A percentile compares a stretch with the other conserved stretches of the same genome.
phyloP scores from a whole-genome alignment of 2,888 invertebrate species.

The Deroplatys truncata region DNA sequence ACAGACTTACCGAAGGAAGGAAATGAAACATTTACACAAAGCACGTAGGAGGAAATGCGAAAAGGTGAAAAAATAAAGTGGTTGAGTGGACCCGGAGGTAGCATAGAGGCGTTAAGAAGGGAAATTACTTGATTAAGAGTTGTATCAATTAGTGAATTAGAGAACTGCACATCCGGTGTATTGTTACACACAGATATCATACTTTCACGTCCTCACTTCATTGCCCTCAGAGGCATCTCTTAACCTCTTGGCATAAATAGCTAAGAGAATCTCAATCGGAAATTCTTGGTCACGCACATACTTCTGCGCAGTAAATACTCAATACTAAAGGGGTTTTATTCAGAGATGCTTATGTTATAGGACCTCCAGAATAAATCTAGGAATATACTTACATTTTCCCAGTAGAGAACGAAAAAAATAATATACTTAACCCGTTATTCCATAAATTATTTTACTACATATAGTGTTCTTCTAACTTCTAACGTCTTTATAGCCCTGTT shows the following conservation, averaged over 20 bases:
- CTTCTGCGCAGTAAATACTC: not conserved
- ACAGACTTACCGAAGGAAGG: not conserved
- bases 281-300: not conserved
- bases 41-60: not conserved
- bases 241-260: not conserved
- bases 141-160: not conserved
- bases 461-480: too few species aligned
- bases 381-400: too few species aligned
- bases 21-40: not conserved
- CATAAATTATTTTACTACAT: too few species aligned
- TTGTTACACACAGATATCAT: not conserved
- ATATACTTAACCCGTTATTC: too few species aligned
- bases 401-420: too few species aligned
- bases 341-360: too few species aligned
- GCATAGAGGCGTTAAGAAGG: not conserved
- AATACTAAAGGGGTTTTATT: too few species aligned
- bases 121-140: not conserved
- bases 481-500: too few species aligned
- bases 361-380: too few species aligned
- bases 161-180: not conserved
- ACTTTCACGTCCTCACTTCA: not conserved
- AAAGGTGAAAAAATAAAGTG: not conserved
- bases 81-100: not conserved
- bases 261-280: not conserved
- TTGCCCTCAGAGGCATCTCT: not conserved